phyloP scores from a whole-genome alignment of 2,888 invertebrate genomes.

The Ernsta delagoae region DNA sequence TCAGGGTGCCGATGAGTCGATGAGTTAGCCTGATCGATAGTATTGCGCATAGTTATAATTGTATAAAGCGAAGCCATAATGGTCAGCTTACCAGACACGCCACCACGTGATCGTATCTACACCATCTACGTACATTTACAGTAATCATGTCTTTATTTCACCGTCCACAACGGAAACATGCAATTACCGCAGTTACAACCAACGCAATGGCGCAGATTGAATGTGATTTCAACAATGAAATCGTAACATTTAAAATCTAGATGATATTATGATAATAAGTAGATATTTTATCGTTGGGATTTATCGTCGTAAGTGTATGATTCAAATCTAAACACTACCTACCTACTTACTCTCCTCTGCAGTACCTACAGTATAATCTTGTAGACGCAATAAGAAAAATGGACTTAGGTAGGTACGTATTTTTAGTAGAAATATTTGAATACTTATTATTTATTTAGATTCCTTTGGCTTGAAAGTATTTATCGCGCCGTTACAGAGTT shows the following conservation, averaged over 20 bases:
- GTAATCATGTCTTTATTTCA: constrained; percentile 61
- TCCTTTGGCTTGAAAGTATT: not conserved
- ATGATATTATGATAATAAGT: not conserved
- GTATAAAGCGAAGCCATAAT: constrained; percentile 74
- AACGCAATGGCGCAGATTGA: constrained; percentile 48
- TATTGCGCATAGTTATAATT: constrained; percentile 58
- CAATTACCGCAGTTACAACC: constrained; percentile 55
- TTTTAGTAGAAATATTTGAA: too few relatives aligned
- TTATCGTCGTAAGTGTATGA: too few relatives aligned
- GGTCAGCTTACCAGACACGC: constrained; percentile 55
- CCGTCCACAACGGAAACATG: constrained; percentile 62
- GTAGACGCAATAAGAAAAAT: too few relatives aligned
- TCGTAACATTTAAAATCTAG: constrained; percentile 11
- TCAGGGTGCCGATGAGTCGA: constrained; percentile 20
- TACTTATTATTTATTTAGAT: not conserved
- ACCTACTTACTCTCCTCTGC: too few relatives aligned
- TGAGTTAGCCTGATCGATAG: constrained; percentile 56
- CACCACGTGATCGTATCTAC: constrained; percentile 59
- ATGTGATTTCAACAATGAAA: constrained; percentile 54
- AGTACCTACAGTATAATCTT: too few relatives aligned
- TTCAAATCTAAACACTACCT: too few relatives aligned
- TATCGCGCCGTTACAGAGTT: constrained; percentile 8
- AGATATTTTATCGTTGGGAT: too few relatives aligned
- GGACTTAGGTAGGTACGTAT: too few relatives aligned
- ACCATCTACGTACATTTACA: too few relatives aligned